Base-by-base conservation (phyloP, 2,113 vertebrate genomes). In the Daboia siamensis region DNA sequence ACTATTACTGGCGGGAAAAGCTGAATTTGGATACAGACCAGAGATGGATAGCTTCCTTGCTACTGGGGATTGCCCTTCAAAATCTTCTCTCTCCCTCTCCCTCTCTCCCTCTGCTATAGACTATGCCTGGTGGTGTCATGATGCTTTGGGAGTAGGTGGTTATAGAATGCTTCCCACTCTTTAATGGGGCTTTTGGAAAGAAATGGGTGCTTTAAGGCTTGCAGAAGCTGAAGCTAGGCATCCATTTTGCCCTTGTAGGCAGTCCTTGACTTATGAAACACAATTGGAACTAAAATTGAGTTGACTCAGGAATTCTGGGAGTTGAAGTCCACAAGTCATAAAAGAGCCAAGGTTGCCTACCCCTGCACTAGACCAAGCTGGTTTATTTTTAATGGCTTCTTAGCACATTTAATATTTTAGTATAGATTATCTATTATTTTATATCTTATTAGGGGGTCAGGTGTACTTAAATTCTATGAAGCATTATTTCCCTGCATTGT, bases 381-480 rank as follows among this genome's bases (percentile, higher is more conserved):
- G 59, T 64, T 64, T 39, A 6, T 85, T 55, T 91, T 56, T 91
- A 80, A 44, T 29, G 56, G 39, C 33, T 15, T 91, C 33, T 54
- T 39, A 57, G 24, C 4, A 57, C 54, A 48, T 57, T 85, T 69
- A 24, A 54, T 80, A 55, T 57, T 57, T 39, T 85, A 9, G 20
- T 29, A 33, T 86, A 57, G 52, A 24, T 80, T 23, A 90, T 94
- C 94, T 90, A 51, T 87, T 88, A 87, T 51, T 29, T 48, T 26
- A 6, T 29, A 2, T 69, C 8, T 6, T 87, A 74, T 9, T 90
- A 61, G 33, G 88, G 61, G 24, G 3, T 57, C 23, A 85, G 15
- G 91, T 64, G 9, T 55, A 39, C 74, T 39, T 64, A 21, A 59
- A 88, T 57, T 91, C 13, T 91, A 56, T 39, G 52, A 91, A 17